Conservation (phyloP, 53 echinoderm and acorn worm species). For the Paelopatides confundens region DNA sequence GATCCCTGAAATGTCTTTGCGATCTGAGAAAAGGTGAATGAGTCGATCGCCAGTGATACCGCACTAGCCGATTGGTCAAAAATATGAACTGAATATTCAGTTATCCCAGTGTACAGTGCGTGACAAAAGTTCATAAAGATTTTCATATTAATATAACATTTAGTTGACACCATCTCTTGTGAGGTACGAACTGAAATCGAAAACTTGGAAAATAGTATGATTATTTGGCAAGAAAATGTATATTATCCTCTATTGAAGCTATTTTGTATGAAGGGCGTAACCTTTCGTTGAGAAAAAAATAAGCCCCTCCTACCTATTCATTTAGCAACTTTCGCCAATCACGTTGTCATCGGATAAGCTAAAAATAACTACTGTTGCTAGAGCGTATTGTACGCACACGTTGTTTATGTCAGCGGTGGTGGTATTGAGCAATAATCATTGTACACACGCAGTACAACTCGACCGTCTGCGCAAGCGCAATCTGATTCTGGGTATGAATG, state of each 20-base stretch:
- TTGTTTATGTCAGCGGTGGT: neutral
- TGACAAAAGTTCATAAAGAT: neutral
- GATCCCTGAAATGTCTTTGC: neutral
- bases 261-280: neutral
- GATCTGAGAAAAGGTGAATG: conserved; percentile 94
- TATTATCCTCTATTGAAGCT: neutral
- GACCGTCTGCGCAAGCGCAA: neutral
- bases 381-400: conserved; percentile 11
- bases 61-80: conserved; percentile 72
- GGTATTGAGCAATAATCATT: too few relatives aligned
- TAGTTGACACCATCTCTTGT: too few relatives aligned
- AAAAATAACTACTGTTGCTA: conserved; percentile 41
- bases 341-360: neutral
- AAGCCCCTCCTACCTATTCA: neutral
- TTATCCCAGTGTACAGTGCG: neutral
- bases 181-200: neutral
- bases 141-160: neutral
- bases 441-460: neutral
- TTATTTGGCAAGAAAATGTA: neutral
- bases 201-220: neutral
- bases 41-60: conserved; percentile 64
- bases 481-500: neutral
- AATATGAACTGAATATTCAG: conserved; percentile 57
- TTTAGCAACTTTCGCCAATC: conserved; percentile 2
- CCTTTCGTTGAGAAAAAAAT: neutral